These are phyloP conservation scores for Salvelinus sp. DNA, from an alignment of 2,113 vertebrate genomes.

Conservation along the genomic window DNA sequence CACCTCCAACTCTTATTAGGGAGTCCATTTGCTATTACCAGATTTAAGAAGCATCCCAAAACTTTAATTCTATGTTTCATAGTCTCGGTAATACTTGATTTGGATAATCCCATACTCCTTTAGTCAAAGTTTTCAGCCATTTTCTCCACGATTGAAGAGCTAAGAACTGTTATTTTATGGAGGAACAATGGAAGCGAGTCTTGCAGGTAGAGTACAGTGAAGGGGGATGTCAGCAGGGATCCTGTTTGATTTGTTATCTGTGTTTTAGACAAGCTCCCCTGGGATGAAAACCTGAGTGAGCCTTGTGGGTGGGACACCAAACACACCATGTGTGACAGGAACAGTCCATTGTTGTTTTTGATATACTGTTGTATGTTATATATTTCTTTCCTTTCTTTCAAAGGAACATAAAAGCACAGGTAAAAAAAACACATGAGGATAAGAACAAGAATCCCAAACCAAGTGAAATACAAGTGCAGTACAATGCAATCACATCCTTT, in stretches of 20 bases:
- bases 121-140: not conserved
- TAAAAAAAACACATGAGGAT: not conserved
- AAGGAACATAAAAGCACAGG: not conserved
- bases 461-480: not conserved
- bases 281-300: conserved; percentile 5
- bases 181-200: not conserved
- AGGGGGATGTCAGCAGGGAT: conserved; percentile 22
- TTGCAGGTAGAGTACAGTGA: not conserved
- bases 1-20: too few relatives aligned
- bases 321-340: not conserved
- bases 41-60: too few relatives aligned
- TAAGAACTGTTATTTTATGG: not conserved
- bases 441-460: not conserved
- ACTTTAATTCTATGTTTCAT: too few relatives aligned
- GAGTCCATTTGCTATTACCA: too few relatives aligned
- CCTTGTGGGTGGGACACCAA: conserved; percentile 8
- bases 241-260: conserved; percentile 6
- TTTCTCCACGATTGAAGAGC: not conserved
- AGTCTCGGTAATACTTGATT: not conserved
- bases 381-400: not conserved
- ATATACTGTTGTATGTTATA: not conserved
- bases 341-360: not conserved
- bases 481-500: not conserved
- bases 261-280: conserved; percentile 17
- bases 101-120: not conserved